phyloP scores from a whole-genome alignment of 2,113 vertebrate species.

The Odocoileus hemionus region DNA sequence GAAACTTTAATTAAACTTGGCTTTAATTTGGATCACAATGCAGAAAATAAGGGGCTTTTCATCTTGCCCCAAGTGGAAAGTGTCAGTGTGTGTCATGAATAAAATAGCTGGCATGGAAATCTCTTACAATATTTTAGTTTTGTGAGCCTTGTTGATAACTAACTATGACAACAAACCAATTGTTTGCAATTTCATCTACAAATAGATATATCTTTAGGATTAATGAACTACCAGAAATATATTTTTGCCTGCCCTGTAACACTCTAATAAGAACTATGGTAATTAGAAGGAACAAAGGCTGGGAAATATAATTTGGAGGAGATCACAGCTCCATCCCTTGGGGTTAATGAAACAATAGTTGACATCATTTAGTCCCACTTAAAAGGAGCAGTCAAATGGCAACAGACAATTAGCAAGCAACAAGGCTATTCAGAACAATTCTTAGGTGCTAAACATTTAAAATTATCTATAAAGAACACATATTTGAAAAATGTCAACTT shows the following conservation, averaged over 20 bases:
- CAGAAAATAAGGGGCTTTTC: constrained; percentile 61
- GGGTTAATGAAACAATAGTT: neutral
- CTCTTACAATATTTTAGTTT: neutral
- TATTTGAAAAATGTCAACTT: neutral
- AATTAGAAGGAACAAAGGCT: neutral
- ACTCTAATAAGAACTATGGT: neutral
- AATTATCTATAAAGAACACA: neutral
- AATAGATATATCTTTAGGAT: neutral
- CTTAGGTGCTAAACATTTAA: neutral
- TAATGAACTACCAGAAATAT: neutral
- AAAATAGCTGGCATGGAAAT: constrained; percentile 5
- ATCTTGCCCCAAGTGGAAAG: constrained; percentile 50
- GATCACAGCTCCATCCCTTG: neutral
- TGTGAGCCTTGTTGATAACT: neutral
- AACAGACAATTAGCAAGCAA: neutral
- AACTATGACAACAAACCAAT: constrained; percentile 28
- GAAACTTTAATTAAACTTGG: constrained; percentile 73
- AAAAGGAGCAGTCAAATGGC: neutral
- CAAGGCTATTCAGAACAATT: neutral
- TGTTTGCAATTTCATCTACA: neutral
- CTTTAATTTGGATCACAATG: constrained; percentile 64
- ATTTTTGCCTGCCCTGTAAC: neutral
- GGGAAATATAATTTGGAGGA: constrained; percentile 10
- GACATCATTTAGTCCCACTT: neutral
- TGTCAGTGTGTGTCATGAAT: neutral